These are phyloP conservation scores for Datnioides undecimradiatus DNA, from an alignment of 2,113 vertebrate species.

Conservation along the genomic window DNA sequence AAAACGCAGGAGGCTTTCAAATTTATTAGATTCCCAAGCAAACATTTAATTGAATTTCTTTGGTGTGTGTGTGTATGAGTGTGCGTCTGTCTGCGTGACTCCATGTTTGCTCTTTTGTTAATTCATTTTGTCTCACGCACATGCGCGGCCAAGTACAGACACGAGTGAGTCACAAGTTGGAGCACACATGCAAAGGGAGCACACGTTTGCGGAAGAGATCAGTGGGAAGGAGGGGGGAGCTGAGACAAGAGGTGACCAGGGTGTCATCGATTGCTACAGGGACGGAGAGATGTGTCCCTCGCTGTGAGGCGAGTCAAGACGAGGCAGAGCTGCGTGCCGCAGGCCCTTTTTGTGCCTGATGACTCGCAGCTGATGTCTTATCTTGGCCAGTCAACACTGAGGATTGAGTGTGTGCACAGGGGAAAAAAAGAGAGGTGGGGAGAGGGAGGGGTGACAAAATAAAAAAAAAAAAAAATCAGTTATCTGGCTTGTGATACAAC, in stretches of 20 bases:
- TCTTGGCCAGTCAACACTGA: constrained; percentile 71
- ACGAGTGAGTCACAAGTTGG: constrained; percentile 59
- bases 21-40: constrained; percentile 40
- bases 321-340: constrained; percentile 60
- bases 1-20: constrained; percentile 44
- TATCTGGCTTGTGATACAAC: constrained; percentile 56
- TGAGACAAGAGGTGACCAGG: constrained; percentile 57
- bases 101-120: constrained; percentile 37
- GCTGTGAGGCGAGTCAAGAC: constrained; percentile 69
- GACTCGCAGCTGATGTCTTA: constrained; percentile 79
- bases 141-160: constrained; percentile 37
- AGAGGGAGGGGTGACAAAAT: constrained; percentile 32
- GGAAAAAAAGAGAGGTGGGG: constrained; percentile 21
- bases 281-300: constrained; percentile 72
- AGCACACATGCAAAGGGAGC: constrained; percentile 36
- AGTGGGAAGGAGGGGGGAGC: constrained; percentile 28
- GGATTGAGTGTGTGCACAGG: constrained; percentile 66
- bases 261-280: constrained; percentile 79
- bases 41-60: constrained; percentile 52
- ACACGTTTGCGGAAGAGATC: constrained; percentile 45
- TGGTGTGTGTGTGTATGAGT: neutral
- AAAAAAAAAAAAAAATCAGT: constrained; percentile 4
- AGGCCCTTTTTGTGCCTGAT: constrained; percentile 72
- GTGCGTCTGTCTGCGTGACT: constrained; percentile 9
- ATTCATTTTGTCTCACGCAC: constrained; percentile 33